Percentiles rank a stretch among this genome's conserved stretches.
Conservation (phyloP, 2,888 invertebrate genomes). For the Acanthacorydalis orientalis region DNA sequence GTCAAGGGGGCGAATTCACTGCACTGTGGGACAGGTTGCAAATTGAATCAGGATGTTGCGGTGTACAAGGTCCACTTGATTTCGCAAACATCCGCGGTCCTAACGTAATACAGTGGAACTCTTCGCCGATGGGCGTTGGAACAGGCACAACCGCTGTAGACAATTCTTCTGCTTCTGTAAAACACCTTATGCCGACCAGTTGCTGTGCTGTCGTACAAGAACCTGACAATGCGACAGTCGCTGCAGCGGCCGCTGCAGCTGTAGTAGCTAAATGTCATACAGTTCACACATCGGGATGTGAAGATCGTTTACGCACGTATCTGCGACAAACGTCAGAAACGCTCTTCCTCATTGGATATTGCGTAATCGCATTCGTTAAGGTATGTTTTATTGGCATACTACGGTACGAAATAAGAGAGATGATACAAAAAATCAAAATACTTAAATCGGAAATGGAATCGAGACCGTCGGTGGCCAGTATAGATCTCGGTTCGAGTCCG, state of each 20-base stretch:
- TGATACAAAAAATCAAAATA: conserved; percentile 80
- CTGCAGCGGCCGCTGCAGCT: conserved; percentile 8
- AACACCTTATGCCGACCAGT: conserved; percentile 18
- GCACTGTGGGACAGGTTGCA: conserved; percentile 65
- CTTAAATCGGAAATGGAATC: conserved; percentile 48
- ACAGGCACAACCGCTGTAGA: not conserved
- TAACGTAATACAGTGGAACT: conserved; percentile 4
- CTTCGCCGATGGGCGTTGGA: conserved; percentile 26
- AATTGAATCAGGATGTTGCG: conserved; percentile 60
- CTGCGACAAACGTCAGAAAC: conserved; percentile 63
- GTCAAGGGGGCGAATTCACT: conserved; percentile 51
- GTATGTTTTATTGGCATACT: conserved; percentile 76
- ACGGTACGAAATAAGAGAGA: conserved; percentile 74
- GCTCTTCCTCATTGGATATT: conserved; percentile 64
- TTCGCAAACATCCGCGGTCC: conserved; percentile 10
- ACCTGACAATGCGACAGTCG: conserved; percentile 7
- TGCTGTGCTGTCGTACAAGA: conserved; percentile 15
- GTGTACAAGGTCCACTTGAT: conserved; percentile 31
- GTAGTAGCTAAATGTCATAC: conserved; percentile 14
- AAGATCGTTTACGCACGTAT: conserved; percentile 55
- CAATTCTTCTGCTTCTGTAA: not conserved
- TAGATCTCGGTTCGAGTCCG: conserved; percentile 11
- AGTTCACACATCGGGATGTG: conserved; percentile 46
- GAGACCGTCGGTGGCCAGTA: conserved; percentile 21
- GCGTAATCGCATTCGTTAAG: conserved; percentile 77